Evolutionary conservation across 2,113 vertebrate species (phyloP), one percentile per base, ranked within the genome.

Genomic region (Anas platyrhynchos): DNA sequence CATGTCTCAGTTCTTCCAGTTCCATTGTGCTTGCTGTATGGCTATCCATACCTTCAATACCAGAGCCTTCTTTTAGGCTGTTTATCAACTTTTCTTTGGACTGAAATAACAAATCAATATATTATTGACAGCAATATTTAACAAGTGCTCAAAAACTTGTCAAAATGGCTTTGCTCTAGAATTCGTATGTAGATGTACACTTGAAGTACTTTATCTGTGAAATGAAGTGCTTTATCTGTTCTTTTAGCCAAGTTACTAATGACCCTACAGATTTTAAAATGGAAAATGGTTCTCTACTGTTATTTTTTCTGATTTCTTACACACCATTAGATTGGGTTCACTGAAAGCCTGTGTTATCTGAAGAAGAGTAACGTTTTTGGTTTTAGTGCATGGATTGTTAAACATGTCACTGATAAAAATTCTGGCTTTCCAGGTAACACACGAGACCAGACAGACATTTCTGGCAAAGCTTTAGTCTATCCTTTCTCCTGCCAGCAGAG

Each of bases 41-140:
- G 73, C 98, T 98, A 5, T 99, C 99, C 75, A 99, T 94, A 16
- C 98, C 97, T 91, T 99, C 99, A 93, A 99, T 98, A 74, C 99
- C 98, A 27, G 99, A 99, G n/a, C 99, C 99, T 97, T 99, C 99
- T 95, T 99, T 99, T 90, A 99, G 97, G 96, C 99, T 99, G 98
- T 98, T 99, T 93, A 99, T 99, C 93, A 99, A 92, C 97, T 99
- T 99, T 95, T 99, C 99, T 98, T 99, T 99, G 84, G 99, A 99
- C 99, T 99, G 94, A 56, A 93, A 96, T 83, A 92, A 66, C 31
- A 91, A 83, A 67, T 26, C 20, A 43, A 32, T 16, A 6, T 20
- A 36, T 93, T 89, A 91, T 31, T 71, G n/a, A 79, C 1, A 25
- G 66, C 25, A 84, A 8, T 16, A 55, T 7, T 82, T 65, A 69